Percentiles rank a stretch among this genome's conserved stretches.
Evolutionary conservation across 2,797 vertebrate species (phyloP).

Genomic region (Coracias cyanogaster): DNA sequence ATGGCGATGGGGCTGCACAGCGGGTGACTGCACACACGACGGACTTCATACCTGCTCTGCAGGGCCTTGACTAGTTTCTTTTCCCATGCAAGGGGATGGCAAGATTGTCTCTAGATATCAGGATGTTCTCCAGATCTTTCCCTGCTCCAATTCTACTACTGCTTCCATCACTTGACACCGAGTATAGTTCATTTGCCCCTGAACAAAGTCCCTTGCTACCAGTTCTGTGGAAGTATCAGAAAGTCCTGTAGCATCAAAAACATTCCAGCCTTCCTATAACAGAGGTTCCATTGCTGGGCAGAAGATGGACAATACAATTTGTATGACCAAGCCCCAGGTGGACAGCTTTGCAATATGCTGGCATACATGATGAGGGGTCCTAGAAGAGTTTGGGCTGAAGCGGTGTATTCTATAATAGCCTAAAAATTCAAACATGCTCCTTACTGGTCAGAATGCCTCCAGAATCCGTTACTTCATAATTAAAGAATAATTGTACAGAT

Average conservation of each 20-base stretch:
- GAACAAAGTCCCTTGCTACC: not conserved
- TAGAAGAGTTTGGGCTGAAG: not conserved
- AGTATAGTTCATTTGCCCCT: not conserved
- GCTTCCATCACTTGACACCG: not conserved
- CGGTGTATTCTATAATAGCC: not conserved
- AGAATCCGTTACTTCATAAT: not conserved
- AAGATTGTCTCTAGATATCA: not conserved
- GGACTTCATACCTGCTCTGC: not conserved
- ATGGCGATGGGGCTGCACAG: not conserved
- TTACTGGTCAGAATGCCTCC: not conserved
- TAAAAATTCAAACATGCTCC: not conserved
- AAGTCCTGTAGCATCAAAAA: not conserved
- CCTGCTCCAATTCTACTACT: not conserved
- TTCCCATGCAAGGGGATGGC: not conserved
- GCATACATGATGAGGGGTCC: not conserved
- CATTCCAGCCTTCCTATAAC: not conserved
- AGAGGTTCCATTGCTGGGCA: not conserved
- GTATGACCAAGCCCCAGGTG: not conserved
- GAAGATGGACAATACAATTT: not conserved
- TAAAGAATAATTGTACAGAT: not conserved
- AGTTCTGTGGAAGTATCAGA: not conserved
- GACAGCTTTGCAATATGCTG: not conserved
- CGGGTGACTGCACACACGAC: not conserved
- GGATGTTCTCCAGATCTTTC: not conserved
- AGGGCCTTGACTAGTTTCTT: not conserved